phyloP scores from a whole-genome alignment of 2,113 vertebrate genomes.

The Ondatra zibethicus region DNA sequence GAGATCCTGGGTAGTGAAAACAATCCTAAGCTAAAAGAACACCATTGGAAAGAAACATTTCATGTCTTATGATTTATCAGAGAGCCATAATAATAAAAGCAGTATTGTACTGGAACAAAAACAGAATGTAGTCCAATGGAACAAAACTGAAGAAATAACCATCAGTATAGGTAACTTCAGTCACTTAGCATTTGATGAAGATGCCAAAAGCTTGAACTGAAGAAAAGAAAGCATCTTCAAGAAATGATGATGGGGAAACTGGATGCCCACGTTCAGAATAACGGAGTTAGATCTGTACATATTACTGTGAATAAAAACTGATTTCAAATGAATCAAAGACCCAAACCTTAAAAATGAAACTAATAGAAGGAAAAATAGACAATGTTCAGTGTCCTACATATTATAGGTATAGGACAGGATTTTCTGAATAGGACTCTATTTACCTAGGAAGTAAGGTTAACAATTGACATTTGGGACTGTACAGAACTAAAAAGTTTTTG shows the following conservation, averaged over 20 bases:
- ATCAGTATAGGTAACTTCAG: not conserved
- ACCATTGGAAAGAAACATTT: not conserved
- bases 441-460: not conserved
- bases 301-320: not conserved
- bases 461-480: not conserved
- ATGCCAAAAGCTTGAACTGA: not conserved
- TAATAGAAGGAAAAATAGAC: not conserved
- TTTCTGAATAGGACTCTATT: not conserved
- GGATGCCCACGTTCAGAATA: not conserved
- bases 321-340: not conserved
- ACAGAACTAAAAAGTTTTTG: not conserved
- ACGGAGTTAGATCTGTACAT: not conserved
- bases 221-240: not conserved
- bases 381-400: not conserved
- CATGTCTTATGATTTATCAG: not conserved
- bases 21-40: not conserved
- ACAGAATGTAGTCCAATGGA: not conserved
- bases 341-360: not conserved
- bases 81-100: not conserved
- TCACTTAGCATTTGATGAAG: not conserved
- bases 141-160: not conserved
- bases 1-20: not conserved
- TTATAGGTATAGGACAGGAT: not conserved
- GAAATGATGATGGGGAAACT: not conserved
- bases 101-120: not conserved